Evolutionary conservation across 2,888 invertebrate species (phyloP).

Genomic region (Galeruca laticollis): DNA sequence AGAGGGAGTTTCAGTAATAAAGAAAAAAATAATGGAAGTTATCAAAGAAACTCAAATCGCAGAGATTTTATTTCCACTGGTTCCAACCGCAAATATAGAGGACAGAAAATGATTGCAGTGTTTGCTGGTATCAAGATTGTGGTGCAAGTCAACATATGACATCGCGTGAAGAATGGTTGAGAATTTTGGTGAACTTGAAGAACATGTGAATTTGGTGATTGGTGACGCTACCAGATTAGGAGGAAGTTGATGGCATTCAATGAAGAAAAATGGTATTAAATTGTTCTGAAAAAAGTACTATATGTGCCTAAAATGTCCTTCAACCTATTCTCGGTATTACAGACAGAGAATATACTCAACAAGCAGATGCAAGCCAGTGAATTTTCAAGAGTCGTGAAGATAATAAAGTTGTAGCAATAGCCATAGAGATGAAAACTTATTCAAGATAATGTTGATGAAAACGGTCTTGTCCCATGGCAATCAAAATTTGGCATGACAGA

Average conservation of each 20-base stretch:
- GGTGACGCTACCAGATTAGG: too few relatives aligned
- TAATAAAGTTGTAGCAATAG: conserved; percentile 39
- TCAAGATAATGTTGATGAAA: conserved; percentile 29
- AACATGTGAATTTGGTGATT: too few relatives aligned
- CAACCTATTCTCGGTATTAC: too few relatives aligned
- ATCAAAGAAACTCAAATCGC: too few relatives aligned
- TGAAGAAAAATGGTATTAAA: too few relatives aligned
- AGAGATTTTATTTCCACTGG: conserved; percentile 26
- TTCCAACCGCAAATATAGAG: conserved; percentile 23
- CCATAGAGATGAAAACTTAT: conserved; percentile 31
- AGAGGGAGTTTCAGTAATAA: neutral
- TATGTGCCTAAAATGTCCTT: too few relatives aligned
- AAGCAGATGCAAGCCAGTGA: neutral
- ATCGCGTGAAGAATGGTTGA: conserved; percentile 48
- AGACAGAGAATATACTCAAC: too few relatives aligned
- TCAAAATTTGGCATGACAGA: conserved; percentile 12
- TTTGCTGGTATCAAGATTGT: too few relatives aligned
- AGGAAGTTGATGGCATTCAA: too few relatives aligned
- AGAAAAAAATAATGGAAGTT: neutral
- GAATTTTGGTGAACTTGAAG: conserved; percentile 35
- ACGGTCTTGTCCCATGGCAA: neutral
- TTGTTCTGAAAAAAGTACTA: too few relatives aligned
- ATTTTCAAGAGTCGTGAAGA: neutral
- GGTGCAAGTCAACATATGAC: conserved; percentile 55
- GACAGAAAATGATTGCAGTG: conserved; percentile 46